Conservation (phyloP, 2,113 vertebrate genomes). For the Engraulis encrasicolus region DNA sequence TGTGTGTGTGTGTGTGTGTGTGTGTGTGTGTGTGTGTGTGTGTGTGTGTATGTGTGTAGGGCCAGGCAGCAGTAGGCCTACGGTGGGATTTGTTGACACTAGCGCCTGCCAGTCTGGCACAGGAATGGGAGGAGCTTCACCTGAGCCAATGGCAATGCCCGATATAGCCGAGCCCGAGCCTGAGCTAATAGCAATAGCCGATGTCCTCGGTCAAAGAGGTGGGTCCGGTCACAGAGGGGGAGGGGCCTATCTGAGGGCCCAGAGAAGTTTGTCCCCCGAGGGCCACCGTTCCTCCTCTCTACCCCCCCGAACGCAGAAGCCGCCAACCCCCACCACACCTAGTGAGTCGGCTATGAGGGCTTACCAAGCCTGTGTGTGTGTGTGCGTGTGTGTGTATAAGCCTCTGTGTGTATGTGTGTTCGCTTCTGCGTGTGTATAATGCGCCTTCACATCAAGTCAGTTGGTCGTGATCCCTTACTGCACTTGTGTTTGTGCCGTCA, state of each 20-base stretch:
- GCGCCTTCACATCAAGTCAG: too few species aligned
- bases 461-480: too few species aligned
- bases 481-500: not conserved
- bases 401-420: too few species aligned
- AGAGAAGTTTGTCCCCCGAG: slow-evolving; percentile 79
- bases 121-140: slow-evolving; percentile 72
- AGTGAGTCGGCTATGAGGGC: too few species aligned
- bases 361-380: too few species aligned
- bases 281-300: slow-evolving; percentile 89
- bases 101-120: slow-evolving; percentile 65
- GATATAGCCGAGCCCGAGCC: not conserved
- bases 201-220: slow-evolving; percentile 21
- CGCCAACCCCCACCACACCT: slow-evolving; percentile 69
- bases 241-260: slow-evolving; percentile 70
- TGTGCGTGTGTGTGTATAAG: too few species aligned
- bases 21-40: not conserved
- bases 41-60: slow-evolving; percentile 65
- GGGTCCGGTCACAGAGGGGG: slow-evolving; percentile 73
- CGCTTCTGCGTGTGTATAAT: too few species aligned
- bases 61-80: slow-evolving; percentile 69
- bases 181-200: not conserved
- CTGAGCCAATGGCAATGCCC: too few species aligned
- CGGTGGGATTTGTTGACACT: slow-evolving; percentile 79
- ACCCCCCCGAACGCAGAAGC: slow-evolving; percentile 83
- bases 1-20: not conserved